Evolutionary conservation across 2,888 invertebrate genomes (phyloP), one percentile per base, ranked within the genome.

Genomic region (Pollenia amentaria): DNA sequence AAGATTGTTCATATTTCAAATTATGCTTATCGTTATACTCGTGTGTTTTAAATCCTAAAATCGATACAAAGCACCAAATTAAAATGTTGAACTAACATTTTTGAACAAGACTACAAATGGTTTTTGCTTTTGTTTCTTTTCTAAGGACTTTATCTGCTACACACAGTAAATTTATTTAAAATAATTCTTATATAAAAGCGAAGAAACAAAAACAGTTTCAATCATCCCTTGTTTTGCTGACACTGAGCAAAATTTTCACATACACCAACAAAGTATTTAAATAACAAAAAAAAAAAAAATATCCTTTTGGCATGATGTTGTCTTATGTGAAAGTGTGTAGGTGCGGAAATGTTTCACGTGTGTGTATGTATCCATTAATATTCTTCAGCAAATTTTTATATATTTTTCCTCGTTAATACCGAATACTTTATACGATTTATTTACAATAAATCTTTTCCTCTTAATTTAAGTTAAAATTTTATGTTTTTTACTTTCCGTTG

Each of bases 401-500:
- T 7, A 44, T 44, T 48, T 38, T 42, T 75, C 48, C 12, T 2
- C 29, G 6, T 48, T 69, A n/a, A 16, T 11, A 18, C 11, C 16
- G 11, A 53, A 51, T 75, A 51, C 40, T 55, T 77, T 67, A 57
- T 57, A 44, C 60, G 57, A 78, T 57, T 78, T 67, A 57, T 77
- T 44, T 46, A 57, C 57, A 18, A 78, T 78, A 78, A 78, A 69
- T 78, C 67, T 78, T 57, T 55, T 55, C 38, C 46, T 16, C 67
- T 67, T 78, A 67, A 67, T 78, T 78, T 65, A 46, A 38, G 77
- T 51, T 57, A 16, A 67, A 67, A 46, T 46, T 78, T 64, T 44
- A 64, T 16, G 11, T 44, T 42, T 64, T 42, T 12, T 18, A 12
- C n/a, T 38, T 46, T 10, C 16, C 14, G 16, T 12, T 46, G 21